Conservation (phyloP, 2,797 vertebrate genomes). For the Sylvilagus floridanus region DNA sequence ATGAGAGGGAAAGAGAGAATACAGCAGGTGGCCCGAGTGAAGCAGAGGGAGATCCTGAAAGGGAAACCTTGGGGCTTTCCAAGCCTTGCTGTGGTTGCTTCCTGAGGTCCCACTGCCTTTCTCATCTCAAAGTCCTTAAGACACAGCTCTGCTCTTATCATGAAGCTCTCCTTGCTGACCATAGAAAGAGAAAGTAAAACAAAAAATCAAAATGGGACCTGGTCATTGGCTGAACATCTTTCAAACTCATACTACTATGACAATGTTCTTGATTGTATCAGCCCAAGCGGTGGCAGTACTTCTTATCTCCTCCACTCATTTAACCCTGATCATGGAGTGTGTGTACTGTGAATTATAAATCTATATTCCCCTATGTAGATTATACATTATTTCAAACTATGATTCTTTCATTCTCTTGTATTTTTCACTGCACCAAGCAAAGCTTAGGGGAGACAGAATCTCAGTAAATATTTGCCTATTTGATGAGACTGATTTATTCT, state of each 20-base stretch:
- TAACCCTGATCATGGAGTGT: neutral
- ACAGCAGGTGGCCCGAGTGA: neutral
- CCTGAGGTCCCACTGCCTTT: neutral
- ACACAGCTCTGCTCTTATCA: neutral
- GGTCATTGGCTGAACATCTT: slow-evolving; percentile 15
- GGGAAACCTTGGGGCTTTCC: neutral
- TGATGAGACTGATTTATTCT: neutral
- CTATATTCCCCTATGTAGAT: neutral
- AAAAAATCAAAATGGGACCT: neutral
- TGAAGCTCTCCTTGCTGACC: neutral
- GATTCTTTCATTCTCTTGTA: neutral
- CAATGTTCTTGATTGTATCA: slow-evolving; percentile 9
- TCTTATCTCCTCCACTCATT: neutral
- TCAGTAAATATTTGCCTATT: neutral
- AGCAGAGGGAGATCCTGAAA: neutral
- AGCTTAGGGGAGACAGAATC: neutral
- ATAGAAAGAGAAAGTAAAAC: slow-evolving; percentile 62
- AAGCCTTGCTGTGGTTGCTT: neutral
- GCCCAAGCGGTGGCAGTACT: neutral
- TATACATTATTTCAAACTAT: neutral
- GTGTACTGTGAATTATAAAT: neutral
- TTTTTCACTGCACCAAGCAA: neutral
- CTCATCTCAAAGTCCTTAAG: slow-evolving; percentile 24
- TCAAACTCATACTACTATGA: neutral
- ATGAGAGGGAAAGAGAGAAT: neutral